phyloP scores from a whole-genome alignment of 2,113 vertebrate genomes.

The Elephantulus edwardii region DNA sequence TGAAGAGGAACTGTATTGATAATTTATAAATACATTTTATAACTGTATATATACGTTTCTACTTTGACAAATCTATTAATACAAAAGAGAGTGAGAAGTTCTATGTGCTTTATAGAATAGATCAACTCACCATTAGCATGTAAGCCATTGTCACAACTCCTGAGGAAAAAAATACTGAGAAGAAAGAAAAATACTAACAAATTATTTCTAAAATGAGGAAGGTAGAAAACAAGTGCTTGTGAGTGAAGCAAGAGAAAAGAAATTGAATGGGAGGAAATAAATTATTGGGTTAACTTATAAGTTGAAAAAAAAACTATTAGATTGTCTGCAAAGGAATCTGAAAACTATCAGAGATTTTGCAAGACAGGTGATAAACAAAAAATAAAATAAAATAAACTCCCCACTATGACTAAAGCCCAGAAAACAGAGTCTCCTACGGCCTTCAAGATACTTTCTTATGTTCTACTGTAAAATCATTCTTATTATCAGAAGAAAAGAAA shows the following conservation, averaged over 20 bases:
- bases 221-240: conserved; percentile 41
- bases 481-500: conserved; percentile 21
- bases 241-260: not conserved
- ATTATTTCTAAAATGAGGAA: conserved; percentile 21
- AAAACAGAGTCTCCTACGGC: not conserved
- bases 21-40: no score
- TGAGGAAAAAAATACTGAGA: not conserved
- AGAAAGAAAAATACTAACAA: conserved; percentile 51
- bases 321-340: conserved; percentile 6
- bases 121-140: not conserved
- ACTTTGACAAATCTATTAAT: not conserved
- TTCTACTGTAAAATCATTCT: conserved; percentile 29
- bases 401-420: not conserved
- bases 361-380: conserved; percentile 44
- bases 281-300: conserved; percentile 17
- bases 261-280: not conserved
- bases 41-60: not conserved
- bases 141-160: not conserved
- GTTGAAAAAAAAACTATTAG: conserved; percentile 49
- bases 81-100: not conserved
- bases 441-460: not conserved
- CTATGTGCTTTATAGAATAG: not conserved
- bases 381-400: conserved; percentile 44
- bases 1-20: not conserved
- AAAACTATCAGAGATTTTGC: conserved; percentile 39